phyloP scores from a whole-genome alignment of 2,113 vertebrate species.

The Phainopepla nitens region DNA sequence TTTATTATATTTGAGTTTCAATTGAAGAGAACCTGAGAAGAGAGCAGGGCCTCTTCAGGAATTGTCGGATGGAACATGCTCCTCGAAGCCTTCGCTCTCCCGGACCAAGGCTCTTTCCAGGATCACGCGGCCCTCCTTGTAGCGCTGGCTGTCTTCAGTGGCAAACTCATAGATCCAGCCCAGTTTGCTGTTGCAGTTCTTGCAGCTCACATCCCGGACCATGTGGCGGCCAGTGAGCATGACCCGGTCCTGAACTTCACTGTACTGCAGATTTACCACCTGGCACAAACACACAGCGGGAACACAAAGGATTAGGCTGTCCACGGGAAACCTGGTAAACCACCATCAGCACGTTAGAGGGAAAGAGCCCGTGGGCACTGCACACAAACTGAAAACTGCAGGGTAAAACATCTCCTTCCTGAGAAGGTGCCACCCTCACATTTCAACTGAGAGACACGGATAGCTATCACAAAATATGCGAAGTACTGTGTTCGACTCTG shows the following conservation, averaged over 20 bases:
- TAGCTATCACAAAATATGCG: accelerated
- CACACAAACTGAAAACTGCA: neutral
- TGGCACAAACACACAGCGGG: slow-evolving; percentile 27
- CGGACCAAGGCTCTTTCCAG: slow-evolving; percentile 93
- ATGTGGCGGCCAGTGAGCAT: slow-evolving; percentile 98
- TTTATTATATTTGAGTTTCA: slow-evolving; percentile 72
- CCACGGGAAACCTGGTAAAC: neutral
- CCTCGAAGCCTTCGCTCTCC: slow-evolving; percentile 95
- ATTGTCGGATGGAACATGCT: slow-evolving; percentile 91
- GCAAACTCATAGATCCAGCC: slow-evolving; percentile 99
- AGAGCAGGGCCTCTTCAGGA: slow-evolving; percentile 76
- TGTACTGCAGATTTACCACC: slow-evolving; percentile 98
- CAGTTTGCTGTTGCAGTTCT: slow-evolving; percentile 99
- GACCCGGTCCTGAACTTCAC: slow-evolving; percentile 96
- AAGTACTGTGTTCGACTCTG: neutral
- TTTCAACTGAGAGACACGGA: neutral
- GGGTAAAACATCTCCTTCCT: neutral
- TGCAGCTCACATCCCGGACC: slow-evolving; percentile 98
- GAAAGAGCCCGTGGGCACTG: neutral
- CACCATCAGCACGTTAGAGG: neutral
- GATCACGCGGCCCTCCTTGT: slow-evolving; percentile 97
- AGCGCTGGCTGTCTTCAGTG: slow-evolving; percentile 97
- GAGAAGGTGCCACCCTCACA: neutral
- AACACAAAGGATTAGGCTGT: neutral
- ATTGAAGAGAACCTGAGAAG: slow-evolving; percentile 61